These are phyloP conservation scores for Trachelus stipa DNA, from an alignment of 2,888 invertebrate species.

Conservation along the genomic window DNA sequence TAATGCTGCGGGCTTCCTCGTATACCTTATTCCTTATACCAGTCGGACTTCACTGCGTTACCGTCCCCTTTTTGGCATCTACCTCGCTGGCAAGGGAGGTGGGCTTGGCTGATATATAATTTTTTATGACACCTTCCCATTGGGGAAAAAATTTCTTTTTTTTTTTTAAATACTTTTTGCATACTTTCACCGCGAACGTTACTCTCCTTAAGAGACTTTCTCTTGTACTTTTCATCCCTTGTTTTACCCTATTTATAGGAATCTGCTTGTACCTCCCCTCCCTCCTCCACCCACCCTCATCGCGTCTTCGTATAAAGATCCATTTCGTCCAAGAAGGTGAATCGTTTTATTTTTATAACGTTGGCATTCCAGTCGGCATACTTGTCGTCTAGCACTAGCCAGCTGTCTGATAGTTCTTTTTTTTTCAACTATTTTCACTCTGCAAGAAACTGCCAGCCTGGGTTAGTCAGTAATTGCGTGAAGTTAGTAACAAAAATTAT, in stretches of 20 bases:
- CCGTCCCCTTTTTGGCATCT: not conserved
- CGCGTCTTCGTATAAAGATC: not conserved
- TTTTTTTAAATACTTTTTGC: not conserved
- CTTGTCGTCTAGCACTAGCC: slow-evolving; percentile 50
- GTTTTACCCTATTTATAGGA: not conserved
- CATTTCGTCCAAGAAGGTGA: not conserved
- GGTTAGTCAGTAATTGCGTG: not conserved
- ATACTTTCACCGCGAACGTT: not conserved
- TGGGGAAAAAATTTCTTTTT: not conserved
- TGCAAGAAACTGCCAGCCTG: not conserved
- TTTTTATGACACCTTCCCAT: not conserved
- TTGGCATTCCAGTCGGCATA: slow-evolving; percentile 38
- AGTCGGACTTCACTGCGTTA: not conserved
- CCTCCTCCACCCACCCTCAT: not conserved
- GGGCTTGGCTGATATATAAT: not conserved
- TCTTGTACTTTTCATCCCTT: not conserved
- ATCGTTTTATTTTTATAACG: slow-evolving; percentile 32
- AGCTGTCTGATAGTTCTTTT: slow-evolving; percentile 31
- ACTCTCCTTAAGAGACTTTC: not conserved
- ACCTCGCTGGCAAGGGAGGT: not conserved
- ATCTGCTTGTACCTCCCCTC: not conserved
- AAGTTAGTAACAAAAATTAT: too few species aligned
- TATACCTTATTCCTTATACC: not conserved
- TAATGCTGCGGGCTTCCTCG: slow-evolving; percentile 38
- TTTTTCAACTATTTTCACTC: not conserved